Evolutionary conservation across 1,140 invertebrate genomes (phyloP), one percentile per base, ranked within the genome.

Genomic region (Antheraea pernyi): DNA sequence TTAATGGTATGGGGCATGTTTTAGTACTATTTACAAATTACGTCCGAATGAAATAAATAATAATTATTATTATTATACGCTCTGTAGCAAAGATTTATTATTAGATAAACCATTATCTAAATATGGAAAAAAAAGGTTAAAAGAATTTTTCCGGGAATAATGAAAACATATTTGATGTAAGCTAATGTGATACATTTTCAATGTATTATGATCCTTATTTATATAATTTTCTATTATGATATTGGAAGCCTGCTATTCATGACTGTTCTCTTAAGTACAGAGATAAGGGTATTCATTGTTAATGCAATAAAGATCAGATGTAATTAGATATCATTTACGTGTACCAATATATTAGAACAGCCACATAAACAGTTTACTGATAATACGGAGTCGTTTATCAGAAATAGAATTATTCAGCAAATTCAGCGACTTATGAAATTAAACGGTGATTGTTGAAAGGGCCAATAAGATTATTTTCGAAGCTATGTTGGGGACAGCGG

Each of bases 351-450:
- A 53, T 53, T 16, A 16, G 11, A 53, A 53, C 46, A 7, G 13
- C 0, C 46, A 53, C 16, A 53, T 53, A 53, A 53, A 53, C 13
- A 5, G 10, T 11, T 13, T 53, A 16, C 16, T 1, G 13, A 53
- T 53, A 48, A 18, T 8, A 46, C 18, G 19, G 53, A 69, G 60
- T 65, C 67, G 58, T 42, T 65, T 69, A 71, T 60, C 61, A 65
- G 18, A 67, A 68, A 74, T 74, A 61, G 59, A 74, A 71, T 74
- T 71, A 70, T 63, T 62, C 46, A 48, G 7, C 37, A 53, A 19
- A 71, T 58, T 68, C 74, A 72, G 61, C 69, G 74, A 71, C 19
- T 72, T 75, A 75, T 67, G 59, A 75, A 75, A 75, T 75, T 75
- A 70, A 70, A 66, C 64, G 62, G 67, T 72, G 65, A 72, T 70